phyloP scores from a whole-genome alignment of 2,797 vertebrate species.

The Sebastiscus tertius region DNA sequence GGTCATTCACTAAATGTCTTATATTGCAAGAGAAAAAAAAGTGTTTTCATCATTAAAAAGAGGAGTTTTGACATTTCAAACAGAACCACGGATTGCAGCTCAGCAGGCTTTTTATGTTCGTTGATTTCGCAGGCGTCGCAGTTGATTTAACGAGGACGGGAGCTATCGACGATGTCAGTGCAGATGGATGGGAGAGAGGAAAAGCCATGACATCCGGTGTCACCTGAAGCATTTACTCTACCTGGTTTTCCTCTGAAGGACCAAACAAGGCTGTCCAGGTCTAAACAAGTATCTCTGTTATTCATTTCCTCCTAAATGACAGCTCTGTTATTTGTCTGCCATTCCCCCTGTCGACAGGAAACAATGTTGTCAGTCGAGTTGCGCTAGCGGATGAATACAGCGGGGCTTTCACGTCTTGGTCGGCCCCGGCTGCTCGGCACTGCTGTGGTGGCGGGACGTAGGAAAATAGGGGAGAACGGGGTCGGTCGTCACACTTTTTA shows the following conservation, averaged over 20 bases:
- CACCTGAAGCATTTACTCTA: conserved; percentile 38
- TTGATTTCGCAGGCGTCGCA: conserved; percentile 9
- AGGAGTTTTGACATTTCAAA: conserved; percentile 46
- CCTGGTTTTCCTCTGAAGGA: conserved; percentile 47
- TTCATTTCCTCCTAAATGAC: conserved; percentile 34
- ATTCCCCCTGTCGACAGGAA: conserved; percentile 4
- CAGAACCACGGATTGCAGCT: conserved; percentile 18
- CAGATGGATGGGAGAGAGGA: conserved; percentile 23
- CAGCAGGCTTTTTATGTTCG: conserved; percentile 1
- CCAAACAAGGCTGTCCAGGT: conserved; percentile 65
- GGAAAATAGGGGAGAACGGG: no score
- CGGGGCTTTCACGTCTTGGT: conserved; percentile 11
- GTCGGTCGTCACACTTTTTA: no score
- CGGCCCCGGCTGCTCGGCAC: not conserved
- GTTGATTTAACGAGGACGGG: conserved; percentile 22
- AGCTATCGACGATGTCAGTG: conserved; percentile 47
- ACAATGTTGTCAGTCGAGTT: conserved; percentile 6
- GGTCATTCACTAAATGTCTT: conserved; percentile 77
- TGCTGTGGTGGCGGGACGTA: not conserved
- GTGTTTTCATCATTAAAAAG: conserved; percentile 59
- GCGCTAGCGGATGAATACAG: conserved; percentile 13
- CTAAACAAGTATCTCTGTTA: conserved; percentile 34
- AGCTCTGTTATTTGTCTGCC: conserved; percentile 31
- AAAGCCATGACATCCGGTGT: conserved; percentile 7
- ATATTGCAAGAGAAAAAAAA: conserved; percentile 57